These are phyloP conservation scores for Struthio camelus DNA, from an alignment of 2,113 vertebrate genomes.

Conservation along the genomic window DNA sequence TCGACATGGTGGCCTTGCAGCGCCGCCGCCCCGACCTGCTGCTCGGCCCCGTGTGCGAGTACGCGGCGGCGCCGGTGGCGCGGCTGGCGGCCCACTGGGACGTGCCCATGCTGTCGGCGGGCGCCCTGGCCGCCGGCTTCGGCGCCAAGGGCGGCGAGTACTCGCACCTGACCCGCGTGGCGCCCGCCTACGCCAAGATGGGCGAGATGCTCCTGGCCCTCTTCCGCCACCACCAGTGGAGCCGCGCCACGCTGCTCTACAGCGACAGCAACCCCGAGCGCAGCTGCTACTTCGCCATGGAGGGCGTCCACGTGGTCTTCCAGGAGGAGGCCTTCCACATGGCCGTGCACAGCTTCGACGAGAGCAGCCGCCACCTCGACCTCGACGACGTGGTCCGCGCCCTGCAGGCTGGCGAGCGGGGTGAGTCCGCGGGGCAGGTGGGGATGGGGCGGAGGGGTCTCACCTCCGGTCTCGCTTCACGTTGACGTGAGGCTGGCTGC, in stretches of 20 bases:
- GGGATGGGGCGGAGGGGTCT: neutral
- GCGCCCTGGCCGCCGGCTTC: constrained; percentile 91
- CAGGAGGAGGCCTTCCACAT: constrained; percentile 77
- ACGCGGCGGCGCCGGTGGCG: constrained; percentile 90
- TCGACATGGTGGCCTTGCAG: constrained; percentile 82
- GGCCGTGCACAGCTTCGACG: constrained; percentile 74
- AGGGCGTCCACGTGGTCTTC: constrained; percentile 87
- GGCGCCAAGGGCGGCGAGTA: constrained; percentile 82
- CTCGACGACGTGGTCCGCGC: constrained; percentile 82
- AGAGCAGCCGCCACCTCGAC: constrained; percentile 76
- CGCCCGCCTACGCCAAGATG: constrained; percentile 94
- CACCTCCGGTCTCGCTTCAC: no score
- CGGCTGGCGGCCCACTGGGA: constrained; percentile 93
- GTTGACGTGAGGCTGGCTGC: neutral
- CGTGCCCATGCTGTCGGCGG: constrained; percentile 92
- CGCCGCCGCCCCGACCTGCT: constrained; percentile 86
- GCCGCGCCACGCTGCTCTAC: constrained; percentile 84
- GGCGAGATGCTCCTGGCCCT: constrained; percentile 91
- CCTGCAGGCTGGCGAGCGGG: constrained; percentile 79
- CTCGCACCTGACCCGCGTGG: constrained; percentile 91
- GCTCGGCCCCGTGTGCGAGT: constrained; percentile 94
- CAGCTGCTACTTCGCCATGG: constrained; percentile 92
- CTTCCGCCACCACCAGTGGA: constrained; percentile 90
- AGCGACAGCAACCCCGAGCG: constrained; percentile 91
- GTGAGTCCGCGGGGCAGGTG: constrained; percentile 53